Percentiles rank a stretch among this genome's conserved stretches.
These are phyloP conservation scores for Cebus imitator DNA, from an alignment of 2,113 vertebrate genomes.

Conservation along the genomic window DNA sequence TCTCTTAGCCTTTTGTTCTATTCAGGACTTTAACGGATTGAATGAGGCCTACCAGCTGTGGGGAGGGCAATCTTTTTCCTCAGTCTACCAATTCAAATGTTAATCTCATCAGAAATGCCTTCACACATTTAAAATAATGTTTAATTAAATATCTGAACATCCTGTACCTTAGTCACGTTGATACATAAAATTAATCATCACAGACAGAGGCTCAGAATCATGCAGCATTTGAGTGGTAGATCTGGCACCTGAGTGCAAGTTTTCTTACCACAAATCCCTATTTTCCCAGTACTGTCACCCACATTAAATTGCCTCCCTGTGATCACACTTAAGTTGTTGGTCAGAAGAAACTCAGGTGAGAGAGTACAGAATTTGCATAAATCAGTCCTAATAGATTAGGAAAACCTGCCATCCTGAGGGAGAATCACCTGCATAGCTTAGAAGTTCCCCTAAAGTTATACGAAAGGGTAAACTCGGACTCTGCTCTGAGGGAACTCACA, in stretches of 20 bases:
- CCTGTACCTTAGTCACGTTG: neutral
- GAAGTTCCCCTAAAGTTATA: neutral
- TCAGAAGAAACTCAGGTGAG: neutral
- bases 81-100: neutral
- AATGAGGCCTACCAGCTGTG: neutral
- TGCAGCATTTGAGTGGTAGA: neutral
- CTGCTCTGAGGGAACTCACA: neutral
- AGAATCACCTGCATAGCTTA: neutral
- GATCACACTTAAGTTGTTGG: neutral
- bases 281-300: neutral
- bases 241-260: neutral
- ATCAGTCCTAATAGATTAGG: neutral
- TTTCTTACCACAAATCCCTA: neutral
- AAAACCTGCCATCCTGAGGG: neutral
- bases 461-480: neutral
- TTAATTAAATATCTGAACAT: neutral
- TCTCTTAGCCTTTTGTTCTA: neutral
- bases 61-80: neutral
- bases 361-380: neutral
- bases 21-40: neutral
- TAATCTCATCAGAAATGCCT: neutral
- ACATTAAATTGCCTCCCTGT: neutral
- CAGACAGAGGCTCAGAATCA: neutral
- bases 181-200: neutral
- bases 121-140: neutral